Evolutionary conservation across 2,797 vertebrate species (phyloP), one percentile per base, ranked within the genome.

Genomic region (Takifugu ocellatus): DNA sequence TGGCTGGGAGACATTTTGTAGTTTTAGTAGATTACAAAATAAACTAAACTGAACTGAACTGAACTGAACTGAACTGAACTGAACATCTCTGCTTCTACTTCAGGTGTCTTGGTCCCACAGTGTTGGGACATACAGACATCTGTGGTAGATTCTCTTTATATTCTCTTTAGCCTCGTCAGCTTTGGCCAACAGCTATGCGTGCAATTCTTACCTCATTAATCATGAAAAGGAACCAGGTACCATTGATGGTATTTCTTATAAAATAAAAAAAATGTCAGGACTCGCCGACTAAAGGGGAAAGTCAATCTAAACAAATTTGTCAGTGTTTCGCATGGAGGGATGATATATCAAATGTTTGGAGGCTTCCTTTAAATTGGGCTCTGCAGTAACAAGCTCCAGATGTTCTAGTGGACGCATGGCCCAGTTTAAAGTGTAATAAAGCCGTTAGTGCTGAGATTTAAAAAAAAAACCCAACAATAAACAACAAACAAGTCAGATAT

Each of bases 351-450:
- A 79, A 87, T 87, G 79, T 84, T 88, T 79, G 72, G 79, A 56
- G 75, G 69, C 44, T 44, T 77, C 74, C 79, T 87, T 90, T 86
- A 70, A 48, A 83, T 86, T 87, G 74, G 75, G 66, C 74, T 79
- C 63, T 49, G 44, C 55, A 36, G 48, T 90, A 90, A 91, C 81
- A 56, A 71, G 70, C 46, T 70, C 87, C 88, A 91, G 89, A 91
- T 92, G 90, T 57, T 14, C 3, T 50, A 9, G 57, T 72, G 59
- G 59, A 64, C 66, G 6, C 29, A 48, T 10, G 61, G 54, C 53
- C 66, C 68, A 77, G 71, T 83, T 88, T 78, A 82, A 86, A 83
- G 79, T 85, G 80, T 85, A 70, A 81, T 87, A 84, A 89, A 89
- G 82, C 82, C 87, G 81, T 84, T 78, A 61, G 54, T 46, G 46